Evolutionary conservation across 2,797 vertebrate genomes (phyloP).

Genomic region (Melanogrammus aeglefinus): DNA sequence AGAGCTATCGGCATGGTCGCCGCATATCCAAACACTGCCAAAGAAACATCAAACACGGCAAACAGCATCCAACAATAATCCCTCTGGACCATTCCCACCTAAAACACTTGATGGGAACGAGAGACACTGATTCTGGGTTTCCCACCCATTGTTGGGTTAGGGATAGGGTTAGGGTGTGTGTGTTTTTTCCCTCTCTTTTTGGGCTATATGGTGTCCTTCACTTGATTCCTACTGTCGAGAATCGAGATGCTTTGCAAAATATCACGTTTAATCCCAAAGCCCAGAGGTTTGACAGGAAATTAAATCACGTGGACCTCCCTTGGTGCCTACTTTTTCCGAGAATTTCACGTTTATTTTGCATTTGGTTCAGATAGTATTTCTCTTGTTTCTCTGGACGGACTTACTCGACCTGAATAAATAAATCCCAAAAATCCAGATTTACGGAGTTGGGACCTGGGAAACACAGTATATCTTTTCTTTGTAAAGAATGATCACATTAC

Average conservation of each 20-base stretch:
- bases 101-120: constrained; percentile 13
- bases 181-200: constrained; percentile 25
- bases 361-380: constrained; percentile 6
- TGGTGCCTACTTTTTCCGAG: constrained; percentile 58
- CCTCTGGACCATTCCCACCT: constrained; percentile 34
- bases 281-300: constrained; percentile 62
- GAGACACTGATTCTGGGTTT: constrained; percentile 24
- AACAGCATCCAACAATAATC: constrained; percentile 33
- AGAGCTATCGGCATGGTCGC: not conserved
- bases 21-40: not conserved
- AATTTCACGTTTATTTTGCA: constrained; percentile 24
- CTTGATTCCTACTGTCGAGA: constrained; percentile 54
- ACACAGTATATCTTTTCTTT: constrained; percentile 33
- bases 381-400: constrained; percentile 34
- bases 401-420: constrained; percentile 55
- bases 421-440: constrained; percentile 40
- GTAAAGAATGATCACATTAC: constrained; percentile 50
- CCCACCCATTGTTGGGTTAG: constrained; percentile 39
- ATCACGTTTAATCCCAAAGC: constrained; percentile 50
- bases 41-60: not conserved
- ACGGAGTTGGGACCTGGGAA: not conserved
- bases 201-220: constrained; percentile 29
- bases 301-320: constrained; percentile 46
- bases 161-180: constrained; percentile 14
- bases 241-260: constrained; percentile 40